A percentile compares a stretch with the other conserved stretches of the same genome.
These are phyloP conservation scores for Platerodrilus igneus DNA, from an alignment of 2,888 invertebrate genomes.

Conservation along the genomic window DNA sequence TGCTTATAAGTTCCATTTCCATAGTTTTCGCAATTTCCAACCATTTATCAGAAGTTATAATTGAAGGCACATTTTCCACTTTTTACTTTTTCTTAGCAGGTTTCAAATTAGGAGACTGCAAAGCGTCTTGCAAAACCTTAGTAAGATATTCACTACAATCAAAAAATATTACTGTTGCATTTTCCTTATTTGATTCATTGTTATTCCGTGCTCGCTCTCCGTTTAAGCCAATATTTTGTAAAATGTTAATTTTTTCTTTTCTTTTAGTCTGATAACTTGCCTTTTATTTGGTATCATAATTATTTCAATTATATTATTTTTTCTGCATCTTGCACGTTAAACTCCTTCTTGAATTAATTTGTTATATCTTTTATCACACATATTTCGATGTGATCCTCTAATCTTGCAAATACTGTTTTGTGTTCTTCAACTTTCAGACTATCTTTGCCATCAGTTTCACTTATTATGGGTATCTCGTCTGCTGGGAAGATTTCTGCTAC, in stretches of 20 bases:
- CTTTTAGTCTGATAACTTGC: background rate
- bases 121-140: slow-evolving; percentile 1
- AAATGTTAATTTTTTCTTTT: background rate
- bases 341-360: background rate
- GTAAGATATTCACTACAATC: slow-evolving; percentile 1
- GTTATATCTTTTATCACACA: background rate
- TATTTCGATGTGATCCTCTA: background rate
- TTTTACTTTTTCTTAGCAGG: background rate
- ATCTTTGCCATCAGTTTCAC: background rate
- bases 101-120: background rate
- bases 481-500: no score
- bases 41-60: slow-evolving; percentile 4
- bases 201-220: background rate
- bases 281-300: slow-evolving; percentile 1
- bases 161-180: slow-evolving; percentile 1
- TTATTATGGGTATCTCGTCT: no score
- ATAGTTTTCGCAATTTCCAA: background rate
- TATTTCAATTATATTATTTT: slow-evolving; percentile 1
- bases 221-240: background rate
- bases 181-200: background rate
- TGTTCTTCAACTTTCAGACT: no score
- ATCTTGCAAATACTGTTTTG: background rate
- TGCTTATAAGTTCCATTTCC: slow-evolving; percentile 1
- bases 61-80: slow-evolving; percentile 1
- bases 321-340: background rate